Evolutionary conservation across 2,113 vertebrate genomes (phyloP).

Genomic region (Lepisosteus osseus): DNA sequence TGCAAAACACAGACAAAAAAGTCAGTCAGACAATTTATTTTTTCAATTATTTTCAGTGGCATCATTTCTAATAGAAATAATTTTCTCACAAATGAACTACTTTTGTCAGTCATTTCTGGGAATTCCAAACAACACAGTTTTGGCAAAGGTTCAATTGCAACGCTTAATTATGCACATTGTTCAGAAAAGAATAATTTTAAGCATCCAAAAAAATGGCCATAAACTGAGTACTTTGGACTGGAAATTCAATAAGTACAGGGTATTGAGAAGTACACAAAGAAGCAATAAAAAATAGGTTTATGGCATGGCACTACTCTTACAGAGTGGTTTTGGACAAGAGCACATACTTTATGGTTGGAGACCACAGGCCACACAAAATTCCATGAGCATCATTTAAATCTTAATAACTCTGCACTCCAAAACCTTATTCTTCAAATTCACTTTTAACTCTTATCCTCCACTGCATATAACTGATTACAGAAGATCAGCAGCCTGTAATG

Average conservation of each 20-base stretch:
- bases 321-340: neutral
- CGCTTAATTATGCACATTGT: too few species aligned
- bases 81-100: too few species aligned
- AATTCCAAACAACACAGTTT: too few species aligned
- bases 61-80: too few species aligned
- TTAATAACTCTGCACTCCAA: constrained; percentile 7
- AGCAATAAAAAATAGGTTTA: constrained; percentile 20
- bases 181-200: constrained; percentile 1
- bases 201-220: neutral
- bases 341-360: constrained; percentile 12
- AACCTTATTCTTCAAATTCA: neutral
- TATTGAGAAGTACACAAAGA: constrained; percentile 15
- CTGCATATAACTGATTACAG: too few species aligned
- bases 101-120: too few species aligned
- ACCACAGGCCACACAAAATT: constrained; percentile 23
- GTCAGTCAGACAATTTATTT: too few species aligned
- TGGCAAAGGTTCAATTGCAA: too few species aligned
- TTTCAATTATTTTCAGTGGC: too few species aligned
- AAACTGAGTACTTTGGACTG: constrained; percentile 6
- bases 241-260: constrained; percentile 15
- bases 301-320: neutral
- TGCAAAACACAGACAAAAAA: too few species aligned
- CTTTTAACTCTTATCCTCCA: too few species aligned
- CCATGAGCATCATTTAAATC: constrained; percentile 13
- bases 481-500: too few species aligned